Conservation (phyloP, 2,888 invertebrate genomes). For the Tribolium freemani region DNA sequence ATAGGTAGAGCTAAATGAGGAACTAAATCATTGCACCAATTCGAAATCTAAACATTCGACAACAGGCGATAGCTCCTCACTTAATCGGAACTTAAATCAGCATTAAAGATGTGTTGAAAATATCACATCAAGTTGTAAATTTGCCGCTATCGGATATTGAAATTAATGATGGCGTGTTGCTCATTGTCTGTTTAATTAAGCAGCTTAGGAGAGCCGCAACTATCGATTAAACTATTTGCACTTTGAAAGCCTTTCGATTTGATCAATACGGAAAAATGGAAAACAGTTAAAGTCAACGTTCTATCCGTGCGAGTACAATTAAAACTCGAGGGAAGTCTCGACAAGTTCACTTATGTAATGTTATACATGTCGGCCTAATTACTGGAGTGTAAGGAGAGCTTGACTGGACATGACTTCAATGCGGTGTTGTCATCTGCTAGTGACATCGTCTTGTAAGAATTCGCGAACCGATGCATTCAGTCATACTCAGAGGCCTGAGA, state of each 20-base stretch:
- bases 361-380: conserved; percentile 61
- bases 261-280: conserved; percentile 34
- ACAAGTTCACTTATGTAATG: conserved; percentile 35
- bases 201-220: conserved; percentile 32
- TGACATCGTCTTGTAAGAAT: conserved; percentile 62
- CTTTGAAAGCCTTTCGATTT: conserved; percentile 32
- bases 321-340: background rate
- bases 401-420: conserved; percentile 63
- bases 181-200: conserved; percentile 36
- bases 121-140: background rate
- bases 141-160: conserved; percentile 15
- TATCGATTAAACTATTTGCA: conserved; percentile 36
- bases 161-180: conserved; percentile 12
- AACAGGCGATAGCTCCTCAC: background rate
- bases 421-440: conserved; percentile 61
- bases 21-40: background rate
- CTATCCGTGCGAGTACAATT: background rate
- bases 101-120: background rate
- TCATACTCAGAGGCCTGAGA: conserved; percentile 55
- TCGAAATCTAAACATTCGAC: background rate
- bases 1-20: background rate
- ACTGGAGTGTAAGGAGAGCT: conserved; percentile 57
- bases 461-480: conserved; percentile 64
- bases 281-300: conserved; percentile 37
- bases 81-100: background rate